Percentiles rank a stretch among this genome's conserved stretches.
phyloP scores from a whole-genome alignment of 1,140 invertebrate species.

The Procambarus clarkii region DNA sequence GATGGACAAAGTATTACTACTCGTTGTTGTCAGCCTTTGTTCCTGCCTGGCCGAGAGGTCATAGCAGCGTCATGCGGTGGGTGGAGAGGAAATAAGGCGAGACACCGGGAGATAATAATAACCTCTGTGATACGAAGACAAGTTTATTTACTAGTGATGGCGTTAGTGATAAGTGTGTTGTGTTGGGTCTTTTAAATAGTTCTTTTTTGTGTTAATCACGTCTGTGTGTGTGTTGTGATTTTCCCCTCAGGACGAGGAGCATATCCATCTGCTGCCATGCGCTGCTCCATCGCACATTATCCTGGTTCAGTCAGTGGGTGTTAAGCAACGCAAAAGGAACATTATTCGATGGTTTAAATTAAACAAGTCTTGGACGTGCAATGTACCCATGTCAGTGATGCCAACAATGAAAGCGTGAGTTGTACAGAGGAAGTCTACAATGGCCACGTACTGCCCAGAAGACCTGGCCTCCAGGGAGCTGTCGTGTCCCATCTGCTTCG shows the following conservation, averaged over 20 bases:
- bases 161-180: background rate
- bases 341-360: background rate
- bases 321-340: background rate
- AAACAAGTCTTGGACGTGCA: background rate
- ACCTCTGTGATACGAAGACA: background rate
- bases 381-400: background rate
- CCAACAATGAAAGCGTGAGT: background rate
- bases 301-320: background rate
- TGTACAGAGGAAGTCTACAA: background rate
- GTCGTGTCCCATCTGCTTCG: constrained; percentile 59
- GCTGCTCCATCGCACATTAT: background rate
- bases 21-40: background rate
- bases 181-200: background rate
- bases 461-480: constrained; percentile 34
- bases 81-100: background rate
- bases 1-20: background rate
- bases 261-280: background rate
- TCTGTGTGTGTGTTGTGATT: background rate
- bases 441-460: constrained; percentile 58
- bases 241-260: background rate
- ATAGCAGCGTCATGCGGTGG: background rate
- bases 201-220: no score
- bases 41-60: background rate
- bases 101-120: background rate
- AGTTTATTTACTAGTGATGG: background rate